Conservation (phyloP, 1,140 invertebrate species). For the Drosophila tristis region DNA sequence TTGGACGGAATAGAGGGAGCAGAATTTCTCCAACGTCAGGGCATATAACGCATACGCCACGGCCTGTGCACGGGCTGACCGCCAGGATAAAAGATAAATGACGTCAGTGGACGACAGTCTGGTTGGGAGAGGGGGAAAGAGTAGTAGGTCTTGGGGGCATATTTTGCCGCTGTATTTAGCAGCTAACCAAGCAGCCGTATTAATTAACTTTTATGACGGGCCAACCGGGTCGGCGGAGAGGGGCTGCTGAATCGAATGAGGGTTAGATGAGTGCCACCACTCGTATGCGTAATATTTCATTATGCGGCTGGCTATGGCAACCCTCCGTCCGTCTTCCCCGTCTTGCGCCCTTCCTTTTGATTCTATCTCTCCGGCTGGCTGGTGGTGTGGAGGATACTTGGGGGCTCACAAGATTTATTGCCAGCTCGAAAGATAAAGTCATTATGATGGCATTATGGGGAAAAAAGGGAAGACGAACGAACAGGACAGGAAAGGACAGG, state of each 20-base stretch:
- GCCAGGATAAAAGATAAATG: constrained; percentile 36
- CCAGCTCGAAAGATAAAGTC: constrained; percentile 79
- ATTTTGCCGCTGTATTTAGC: constrained; percentile 74
- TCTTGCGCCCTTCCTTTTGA: constrained; percentile 7
- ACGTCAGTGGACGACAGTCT: constrained; percentile 36
- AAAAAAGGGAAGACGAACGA: constrained; percentile 48
- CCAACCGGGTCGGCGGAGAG: constrained; percentile 6
- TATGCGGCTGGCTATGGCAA: constrained; percentile 53
- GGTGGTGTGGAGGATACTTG: constrained; percentile 23
- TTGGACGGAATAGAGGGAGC: constrained; percentile 14
- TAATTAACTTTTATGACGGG: constrained; percentile 79
- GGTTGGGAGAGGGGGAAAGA: not conserved
- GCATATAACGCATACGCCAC: constrained; percentile 58
- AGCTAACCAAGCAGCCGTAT: constrained; percentile 71
- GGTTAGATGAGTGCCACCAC: constrained; percentile 32
- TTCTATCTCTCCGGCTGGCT: constrained; percentile 41
- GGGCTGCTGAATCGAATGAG: constrained; percentile 8
- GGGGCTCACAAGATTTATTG: constrained; percentile 73
- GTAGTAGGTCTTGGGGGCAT: constrained; percentile 38
- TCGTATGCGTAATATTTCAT: constrained; percentile 78
- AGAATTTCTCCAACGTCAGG: constrained; percentile 50
- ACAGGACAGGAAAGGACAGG: not conserved
- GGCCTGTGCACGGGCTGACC: constrained; percentile 20
- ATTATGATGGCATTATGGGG: constrained; percentile 74
- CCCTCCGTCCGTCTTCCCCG: constrained; percentile 7